Percentiles rank a stretch among this genome's conserved stretches.
These are phyloP conservation scores for Ceratosolen fusciceps DNA, from an alignment of 1,140 invertebrate genomes.

Conservation along the genomic window DNA sequence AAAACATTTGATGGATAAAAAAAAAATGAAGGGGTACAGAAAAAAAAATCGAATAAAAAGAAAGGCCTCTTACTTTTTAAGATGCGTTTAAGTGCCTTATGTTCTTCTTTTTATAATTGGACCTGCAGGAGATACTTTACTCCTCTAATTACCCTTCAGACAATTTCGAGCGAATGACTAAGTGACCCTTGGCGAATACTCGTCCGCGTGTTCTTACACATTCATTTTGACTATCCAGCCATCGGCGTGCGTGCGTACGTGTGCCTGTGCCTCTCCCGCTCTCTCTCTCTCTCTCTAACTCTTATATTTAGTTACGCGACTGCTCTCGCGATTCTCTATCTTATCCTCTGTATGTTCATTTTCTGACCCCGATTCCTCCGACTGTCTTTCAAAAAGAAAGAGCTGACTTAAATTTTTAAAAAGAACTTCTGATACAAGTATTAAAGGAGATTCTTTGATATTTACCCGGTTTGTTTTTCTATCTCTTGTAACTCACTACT, in stretches of 20 bases:
- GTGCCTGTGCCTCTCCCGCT: not conserved
- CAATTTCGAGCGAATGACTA: slow-evolving; percentile 58
- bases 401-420: slow-evolving; percentile 25
- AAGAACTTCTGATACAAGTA: slow-evolving; percentile 7
- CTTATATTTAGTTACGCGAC: slow-evolving; percentile 34
- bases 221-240: not conserved
- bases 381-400: not conserved
- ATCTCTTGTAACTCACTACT: not conserved
- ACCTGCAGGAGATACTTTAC: slow-evolving; percentile 66
- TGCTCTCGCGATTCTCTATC: too few species aligned
- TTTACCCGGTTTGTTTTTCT: not conserved
- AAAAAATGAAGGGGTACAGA: not conserved
- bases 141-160: slow-evolving; percentile 70
- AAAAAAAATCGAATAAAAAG: not conserved
- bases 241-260: not conserved
- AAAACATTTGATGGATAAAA: too few species aligned
- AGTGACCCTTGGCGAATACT: slow-evolving; percentile 53
- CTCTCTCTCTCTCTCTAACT: too few species aligned
- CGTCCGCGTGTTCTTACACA: not conserved
- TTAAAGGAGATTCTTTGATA: slow-evolving; percentile 13
- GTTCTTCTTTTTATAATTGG: slow-evolving; percentile 66
- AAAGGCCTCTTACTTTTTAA: slow-evolving; percentile 15
- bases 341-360: not conserved
- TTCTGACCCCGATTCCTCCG: slow-evolving; percentile 23
- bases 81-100: not conserved